Evolutionary conservation across 2,888 invertebrate genomes (phyloP).

Genomic region (Stratiomys singularior): DNA sequence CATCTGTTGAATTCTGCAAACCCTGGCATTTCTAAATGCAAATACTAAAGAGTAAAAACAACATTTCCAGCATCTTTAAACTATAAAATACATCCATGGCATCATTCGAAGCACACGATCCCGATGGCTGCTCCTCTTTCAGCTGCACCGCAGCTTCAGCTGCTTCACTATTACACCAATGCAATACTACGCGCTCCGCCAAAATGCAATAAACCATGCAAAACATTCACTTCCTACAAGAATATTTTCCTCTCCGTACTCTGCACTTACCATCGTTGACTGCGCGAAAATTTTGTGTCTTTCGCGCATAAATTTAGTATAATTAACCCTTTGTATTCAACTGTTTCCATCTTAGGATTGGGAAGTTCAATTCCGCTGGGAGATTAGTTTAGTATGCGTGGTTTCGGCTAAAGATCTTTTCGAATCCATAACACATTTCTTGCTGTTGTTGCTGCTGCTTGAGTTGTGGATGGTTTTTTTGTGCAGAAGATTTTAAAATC

Average conservation of each 20-base stretch:
- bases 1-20: not conserved
- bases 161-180: too few species aligned
- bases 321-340: conserved; percentile 42
- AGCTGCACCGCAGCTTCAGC: too few species aligned
- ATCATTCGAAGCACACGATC: too few species aligned
- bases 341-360: not conserved
- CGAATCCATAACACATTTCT: conserved; percentile 15
- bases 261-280: not conserved
- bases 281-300: conserved; percentile 36
- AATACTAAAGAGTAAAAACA: too few species aligned
- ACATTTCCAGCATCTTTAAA: too few species aligned
- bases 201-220: conserved; percentile 42
- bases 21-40: not conserved
- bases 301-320: conserved; percentile 44
- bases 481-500: not conserved
- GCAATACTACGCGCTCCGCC: not conserved
- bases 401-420: conserved; percentile 11
- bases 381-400: not conserved
- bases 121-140: too few species aligned
- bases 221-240: conserved; percentile 44
- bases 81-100: too few species aligned
- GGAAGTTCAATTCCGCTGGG: not conserved
- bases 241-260: conserved; percentile 15
- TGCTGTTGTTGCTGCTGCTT: too few species aligned
- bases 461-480: too few species aligned